phyloP scores from a whole-genome alignment of 2,888 invertebrate genomes.

The Microctonus brassicae region DNA sequence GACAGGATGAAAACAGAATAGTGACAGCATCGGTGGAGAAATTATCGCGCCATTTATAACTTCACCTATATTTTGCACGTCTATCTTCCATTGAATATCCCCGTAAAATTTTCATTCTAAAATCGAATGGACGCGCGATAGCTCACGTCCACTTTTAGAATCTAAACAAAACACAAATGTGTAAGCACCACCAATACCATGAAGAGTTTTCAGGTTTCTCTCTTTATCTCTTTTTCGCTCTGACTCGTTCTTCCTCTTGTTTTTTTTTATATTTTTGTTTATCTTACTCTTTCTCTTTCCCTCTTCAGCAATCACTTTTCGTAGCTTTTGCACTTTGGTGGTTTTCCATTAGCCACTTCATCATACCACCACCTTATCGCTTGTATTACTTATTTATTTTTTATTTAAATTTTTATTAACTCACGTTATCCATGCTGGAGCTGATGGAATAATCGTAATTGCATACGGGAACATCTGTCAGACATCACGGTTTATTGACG shows the following conservation, averaged over 20 bases:
- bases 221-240: not conserved
- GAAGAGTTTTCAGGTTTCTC: constrained; percentile 17
- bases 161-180: constrained; percentile 39
- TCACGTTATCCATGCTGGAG: constrained; percentile 35
- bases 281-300: constrained; percentile 4
- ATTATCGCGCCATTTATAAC: constrained; percentile 18
- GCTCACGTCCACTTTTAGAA: constrained; percentile 45
- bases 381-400: constrained; percentile 26
- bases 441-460: constrained; percentile 48
- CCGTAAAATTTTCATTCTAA: constrained; percentile 41
- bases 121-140: constrained; percentile 35
- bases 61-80: not conserved
- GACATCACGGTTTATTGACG: constrained; percentile 25
- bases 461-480: constrained; percentile 38
- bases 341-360: constrained; percentile 25
- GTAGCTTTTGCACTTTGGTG: constrained; percentile 8
- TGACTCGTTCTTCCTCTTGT: not conserved
- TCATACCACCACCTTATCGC: constrained; percentile 5
- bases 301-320: not conserved
- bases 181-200: constrained; percentile 32
- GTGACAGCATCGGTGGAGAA: constrained; percentile 41
- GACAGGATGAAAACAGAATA: not conserved
- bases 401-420: constrained; percentile 31
- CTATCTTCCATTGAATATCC: not conserved
- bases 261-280: constrained; percentile 17